phyloP scores from a whole-genome alignment of 1,140 invertebrate species.

The Armadillidium nasatum region DNA sequence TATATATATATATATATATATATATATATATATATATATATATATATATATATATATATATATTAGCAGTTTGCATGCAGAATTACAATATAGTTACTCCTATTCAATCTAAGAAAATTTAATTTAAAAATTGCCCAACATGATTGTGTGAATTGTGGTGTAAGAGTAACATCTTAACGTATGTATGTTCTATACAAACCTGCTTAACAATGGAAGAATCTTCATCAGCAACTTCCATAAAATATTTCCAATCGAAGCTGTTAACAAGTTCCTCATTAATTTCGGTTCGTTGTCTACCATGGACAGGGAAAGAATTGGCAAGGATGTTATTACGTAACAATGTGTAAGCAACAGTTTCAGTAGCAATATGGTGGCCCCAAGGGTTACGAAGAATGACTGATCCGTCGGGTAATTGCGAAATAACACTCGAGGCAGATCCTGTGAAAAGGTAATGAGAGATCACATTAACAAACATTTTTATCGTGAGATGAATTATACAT shows the following conservation, averaged over 20 bases:
- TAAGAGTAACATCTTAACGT: too few species aligned
- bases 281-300: slow-evolving; percentile 80
- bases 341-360: slow-evolving; percentile 77
- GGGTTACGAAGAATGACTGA: slow-evolving; percentile 71
- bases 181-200: slow-evolving; percentile 46
- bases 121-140: too few species aligned
- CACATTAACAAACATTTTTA: too few species aligned
- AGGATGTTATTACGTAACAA: slow-evolving; percentile 73
- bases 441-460: slow-evolving; percentile 3
- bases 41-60: slow-evolving; percentile 10
- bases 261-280: slow-evolving; percentile 85
- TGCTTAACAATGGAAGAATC: not conserved
- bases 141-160: too few species aligned
- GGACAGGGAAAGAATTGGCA: slow-evolving; percentile 82
- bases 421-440: slow-evolving; percentile 72
- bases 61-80: too few species aligned
- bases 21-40: slow-evolving; percentile 15
- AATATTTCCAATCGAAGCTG: slow-evolving; percentile 91
- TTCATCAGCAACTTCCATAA: slow-evolving; percentile 52
- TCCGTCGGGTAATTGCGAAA: slow-evolving; percentile 72
- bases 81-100: too few species aligned
- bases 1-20: slow-evolving; percentile 11
- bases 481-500: too few species aligned
- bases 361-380: slow-evolving; percentile 76
- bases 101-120: too few species aligned